A percentile compares a stretch with the other conserved stretches of the same genome.
These are phyloP conservation scores for Centropus unirufus DNA, from an alignment of 2,113 vertebrate genomes.

Conservation along the genomic window DNA sequence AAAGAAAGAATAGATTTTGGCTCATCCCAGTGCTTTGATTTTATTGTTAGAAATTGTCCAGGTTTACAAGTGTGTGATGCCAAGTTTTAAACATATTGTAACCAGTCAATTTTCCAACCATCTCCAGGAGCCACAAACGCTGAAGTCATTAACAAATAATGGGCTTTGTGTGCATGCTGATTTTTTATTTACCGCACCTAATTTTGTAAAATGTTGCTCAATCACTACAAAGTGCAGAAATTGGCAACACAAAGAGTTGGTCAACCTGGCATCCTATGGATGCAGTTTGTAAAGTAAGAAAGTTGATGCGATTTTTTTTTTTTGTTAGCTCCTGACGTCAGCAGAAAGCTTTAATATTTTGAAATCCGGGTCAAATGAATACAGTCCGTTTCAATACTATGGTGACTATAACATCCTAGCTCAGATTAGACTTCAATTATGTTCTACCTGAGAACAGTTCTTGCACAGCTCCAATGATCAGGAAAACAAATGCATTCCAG, in stretches of 20 bases:
- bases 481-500: not conserved
- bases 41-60: conserved; percentile 49
- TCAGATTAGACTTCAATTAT: not conserved
- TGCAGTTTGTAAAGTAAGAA: conserved; percentile 1
- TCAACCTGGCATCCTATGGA: not conserved
- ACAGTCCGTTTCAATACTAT: conserved; percentile 9
- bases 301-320: not conserved
- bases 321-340: not conserved
- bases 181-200: conserved; percentile 44
- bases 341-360: not conserved
- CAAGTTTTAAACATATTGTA: conserved; percentile 66
- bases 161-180: not conserved
- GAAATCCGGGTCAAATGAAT: conserved; percentile 43
- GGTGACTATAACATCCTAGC: conserved; percentile 5
- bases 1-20: conserved; percentile 36
- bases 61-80: conserved; percentile 34
- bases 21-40: conserved; percentile 20
- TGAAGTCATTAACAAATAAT: conserved; percentile 61
- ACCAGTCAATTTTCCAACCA: conserved; percentile 57
- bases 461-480: not conserved
- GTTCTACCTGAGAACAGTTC: not conserved
- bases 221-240: conserved; percentile 38
- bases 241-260: not conserved
- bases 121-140: conserved; percentile 34
- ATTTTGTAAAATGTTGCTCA: conserved; percentile 33